Evolutionary conservation across 2,113 vertebrate species (phyloP).

Genomic region (Gasterosteus aculeatus): DNA sequence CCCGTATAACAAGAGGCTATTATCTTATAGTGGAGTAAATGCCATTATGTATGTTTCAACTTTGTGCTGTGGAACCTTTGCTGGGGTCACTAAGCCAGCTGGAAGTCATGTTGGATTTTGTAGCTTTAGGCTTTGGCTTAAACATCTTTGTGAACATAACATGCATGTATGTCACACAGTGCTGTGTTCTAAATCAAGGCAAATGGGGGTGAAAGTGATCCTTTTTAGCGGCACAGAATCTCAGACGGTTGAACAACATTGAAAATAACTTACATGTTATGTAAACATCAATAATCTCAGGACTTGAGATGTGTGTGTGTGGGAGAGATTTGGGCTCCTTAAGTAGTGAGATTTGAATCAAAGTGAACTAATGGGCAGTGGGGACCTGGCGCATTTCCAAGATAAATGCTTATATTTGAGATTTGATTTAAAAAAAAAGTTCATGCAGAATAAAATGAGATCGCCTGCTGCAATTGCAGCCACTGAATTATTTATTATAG

Average conservation of each 20-base stretch:
- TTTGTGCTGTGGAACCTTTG: conserved; percentile 7
- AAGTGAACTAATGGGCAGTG: background rate
- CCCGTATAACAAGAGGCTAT: conserved; percentile 30
- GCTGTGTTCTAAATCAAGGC: background rate
- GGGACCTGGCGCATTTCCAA: background rate
- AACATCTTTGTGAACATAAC: conserved; percentile 1
- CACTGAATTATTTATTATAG: background rate
- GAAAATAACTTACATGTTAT: too few relatives aligned
- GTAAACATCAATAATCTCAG: conserved; percentile 7
- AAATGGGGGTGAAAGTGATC: background rate
- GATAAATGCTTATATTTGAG: background rate
- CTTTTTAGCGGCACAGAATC: background rate
- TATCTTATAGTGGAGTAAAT: conserved; percentile 30
- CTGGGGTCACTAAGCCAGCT: conserved; percentile 1
- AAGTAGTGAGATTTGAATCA: conserved; percentile 4
- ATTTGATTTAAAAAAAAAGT: background rate
- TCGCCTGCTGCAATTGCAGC: background rate
- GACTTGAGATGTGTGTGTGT: too few relatives aligned
- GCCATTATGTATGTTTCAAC: conserved; percentile 29
- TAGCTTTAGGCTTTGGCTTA: conserved; percentile 16
- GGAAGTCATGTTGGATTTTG: conserved; percentile 8
- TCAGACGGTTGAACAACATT: background rate
- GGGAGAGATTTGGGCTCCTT: conserved; percentile 1
- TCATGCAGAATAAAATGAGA: background rate
- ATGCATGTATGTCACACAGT: background rate